Percentiles rank a stretch among this genome's conserved stretches.
phyloP scores from a whole-genome alignment of 2,113 vertebrate species.

The Charina bottae region DNA sequence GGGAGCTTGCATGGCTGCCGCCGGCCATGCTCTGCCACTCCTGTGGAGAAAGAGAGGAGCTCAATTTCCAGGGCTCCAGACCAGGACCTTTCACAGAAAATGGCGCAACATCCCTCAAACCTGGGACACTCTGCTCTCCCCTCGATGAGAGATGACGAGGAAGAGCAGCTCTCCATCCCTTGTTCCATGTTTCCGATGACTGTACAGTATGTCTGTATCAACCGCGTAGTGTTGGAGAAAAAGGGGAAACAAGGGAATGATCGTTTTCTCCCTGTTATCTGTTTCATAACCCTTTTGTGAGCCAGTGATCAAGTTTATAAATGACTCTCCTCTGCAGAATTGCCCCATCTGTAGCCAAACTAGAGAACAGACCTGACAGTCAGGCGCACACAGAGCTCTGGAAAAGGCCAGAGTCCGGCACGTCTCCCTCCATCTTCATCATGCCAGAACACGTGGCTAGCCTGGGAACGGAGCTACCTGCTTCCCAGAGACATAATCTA shows the following conservation, averaged over 20 bases:
- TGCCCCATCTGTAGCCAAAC: neutral
- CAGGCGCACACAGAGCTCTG: neutral
- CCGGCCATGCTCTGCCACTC: constrained; percentile 70
- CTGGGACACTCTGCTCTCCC: constrained; percentile 2
- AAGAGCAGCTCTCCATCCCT: neutral
- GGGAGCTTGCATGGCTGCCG: constrained; percentile 71
- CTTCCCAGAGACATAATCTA: no score
- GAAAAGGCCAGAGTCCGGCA: neutral
- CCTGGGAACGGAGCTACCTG: no score
- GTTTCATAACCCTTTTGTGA: neutral
- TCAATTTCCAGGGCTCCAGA: constrained; percentile 68
- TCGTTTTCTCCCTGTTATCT: no score
- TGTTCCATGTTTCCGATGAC: neutral
- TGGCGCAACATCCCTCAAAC: neutral
- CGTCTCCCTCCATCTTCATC: neutral
- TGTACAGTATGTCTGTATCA: neutral
- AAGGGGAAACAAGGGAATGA: neutral
- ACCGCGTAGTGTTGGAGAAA: neutral
- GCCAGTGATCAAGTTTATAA: neutral
- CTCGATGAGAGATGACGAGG: neutral
- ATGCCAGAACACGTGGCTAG: neutral
- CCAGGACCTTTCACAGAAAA: constrained; percentile 59
- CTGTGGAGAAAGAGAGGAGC: constrained; percentile 74
- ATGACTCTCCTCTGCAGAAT: neutral
- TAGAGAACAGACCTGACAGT: neutral